A percentile compares a stretch with the other conserved stretches of the same genome.
These are phyloP conservation scores for Cerastis rubricosa DNA, from an alignment of 2,888 invertebrate species.

Conservation along the genomic window DNA sequence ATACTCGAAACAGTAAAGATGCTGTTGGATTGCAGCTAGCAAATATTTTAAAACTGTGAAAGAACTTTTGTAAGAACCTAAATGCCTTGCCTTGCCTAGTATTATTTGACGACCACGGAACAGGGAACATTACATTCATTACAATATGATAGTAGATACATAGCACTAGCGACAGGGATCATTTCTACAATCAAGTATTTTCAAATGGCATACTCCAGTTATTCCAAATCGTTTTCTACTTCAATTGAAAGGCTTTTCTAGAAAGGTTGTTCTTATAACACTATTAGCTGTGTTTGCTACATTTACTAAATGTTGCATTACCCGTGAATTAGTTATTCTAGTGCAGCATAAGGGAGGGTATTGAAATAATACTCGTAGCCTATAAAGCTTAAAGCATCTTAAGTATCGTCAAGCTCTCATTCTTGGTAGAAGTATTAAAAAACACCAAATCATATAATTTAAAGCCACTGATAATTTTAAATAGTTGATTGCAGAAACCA, in stretches of 20 bases:
- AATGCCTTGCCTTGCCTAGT: slow-evolving; percentile 1
- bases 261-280: no score
- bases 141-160: slow-evolving; percentile 48
- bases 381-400: not conserved
- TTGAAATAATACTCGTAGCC: not conserved
- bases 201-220: not conserved
- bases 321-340: not conserved
- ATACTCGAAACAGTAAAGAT: not conserved
- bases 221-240: not conserved
- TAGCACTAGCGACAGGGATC: slow-evolving; percentile 53
- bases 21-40: not conserved
- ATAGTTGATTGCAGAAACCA: slow-evolving; percentile 52
- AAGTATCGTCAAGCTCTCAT: not conserved
- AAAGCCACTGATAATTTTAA: not conserved
- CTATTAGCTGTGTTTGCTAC: not conserved
- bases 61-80: not conserved
- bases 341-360: not conserved
- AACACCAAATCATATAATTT: not conserved
- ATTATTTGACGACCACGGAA: slow-evolving; percentile 65
- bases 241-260: not conserved
- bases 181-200: slow-evolving; percentile 44
- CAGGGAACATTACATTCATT: slow-evolving; percentile 59
- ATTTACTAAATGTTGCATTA: not conserved
- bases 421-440: not conserved
- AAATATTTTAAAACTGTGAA: not conserved